Conservation (phyloP, 2,888 invertebrate species). For the Pseudanteris insignis region DNA sequence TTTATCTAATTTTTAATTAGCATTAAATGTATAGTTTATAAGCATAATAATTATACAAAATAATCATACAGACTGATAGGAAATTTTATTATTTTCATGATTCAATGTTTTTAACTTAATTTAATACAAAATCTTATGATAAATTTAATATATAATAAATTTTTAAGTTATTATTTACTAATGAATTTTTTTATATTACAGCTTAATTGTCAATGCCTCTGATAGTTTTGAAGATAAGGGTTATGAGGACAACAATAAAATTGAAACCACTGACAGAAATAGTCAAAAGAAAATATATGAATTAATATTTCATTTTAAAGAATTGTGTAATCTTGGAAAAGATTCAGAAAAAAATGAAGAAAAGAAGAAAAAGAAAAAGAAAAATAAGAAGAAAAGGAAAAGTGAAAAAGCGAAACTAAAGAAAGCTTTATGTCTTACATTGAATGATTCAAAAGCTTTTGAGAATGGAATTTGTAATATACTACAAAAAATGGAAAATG, state of each 20-base stretch:
- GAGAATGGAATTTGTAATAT: constrained; percentile 5
- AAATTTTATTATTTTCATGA: too few relatives aligned
- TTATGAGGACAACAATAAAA: too few relatives aligned
- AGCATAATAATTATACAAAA: too few relatives aligned
- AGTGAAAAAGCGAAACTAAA: not conserved
- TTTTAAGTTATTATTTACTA: too few relatives aligned
- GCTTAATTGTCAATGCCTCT: too few relatives aligned
- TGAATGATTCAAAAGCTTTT: not conserved
- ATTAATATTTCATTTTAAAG: constrained; percentile 1
- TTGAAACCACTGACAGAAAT: constrained; percentile 1
- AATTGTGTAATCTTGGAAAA: not conserved
- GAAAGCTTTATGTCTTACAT: not conserved
- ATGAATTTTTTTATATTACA: too few relatives aligned
- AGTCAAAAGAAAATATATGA: constrained; percentile 20
- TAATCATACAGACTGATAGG: too few relatives aligned
- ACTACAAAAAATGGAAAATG: constrained; percentile 4
- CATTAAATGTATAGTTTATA: too few relatives aligned
- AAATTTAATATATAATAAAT: too few relatives aligned
- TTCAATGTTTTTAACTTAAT: too few relatives aligned
- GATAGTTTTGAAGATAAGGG: not conserved
- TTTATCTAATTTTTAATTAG: too few relatives aligned
- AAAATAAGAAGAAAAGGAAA: not conserved
- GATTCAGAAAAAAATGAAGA: not conserved
- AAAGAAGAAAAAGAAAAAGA: not conserved
- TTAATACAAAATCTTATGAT: too few relatives aligned